Percentiles rank a stretch among this genome's conserved stretches.
Conservation (phyloP, 2,113 vertebrate species). For the Clarias batrachus region DNA sequence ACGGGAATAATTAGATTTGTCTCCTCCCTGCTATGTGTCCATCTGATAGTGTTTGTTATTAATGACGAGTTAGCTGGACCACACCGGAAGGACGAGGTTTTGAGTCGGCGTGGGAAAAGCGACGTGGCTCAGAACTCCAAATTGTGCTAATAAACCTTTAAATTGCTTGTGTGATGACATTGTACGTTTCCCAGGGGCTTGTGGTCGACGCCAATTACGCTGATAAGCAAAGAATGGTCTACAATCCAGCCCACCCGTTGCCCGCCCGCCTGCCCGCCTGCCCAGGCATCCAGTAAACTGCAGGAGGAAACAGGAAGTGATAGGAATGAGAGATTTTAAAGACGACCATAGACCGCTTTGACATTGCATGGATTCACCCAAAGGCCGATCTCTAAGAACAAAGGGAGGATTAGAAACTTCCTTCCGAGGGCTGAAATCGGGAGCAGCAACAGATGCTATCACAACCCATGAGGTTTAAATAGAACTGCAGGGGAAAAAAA, state of each 20-base stretch:
- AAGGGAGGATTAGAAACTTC: constrained; percentile 50
- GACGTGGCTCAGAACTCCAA: constrained; percentile 57
- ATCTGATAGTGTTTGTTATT: constrained; percentile 52
- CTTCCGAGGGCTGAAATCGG: constrained; percentile 40
- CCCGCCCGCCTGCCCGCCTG: constrained; percentile 30
- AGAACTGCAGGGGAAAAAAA: not conserved
- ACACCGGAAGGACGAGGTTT: constrained; percentile 24
- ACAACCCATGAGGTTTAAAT: constrained; percentile 32
- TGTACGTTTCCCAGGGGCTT: constrained; percentile 54
- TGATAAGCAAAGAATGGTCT: constrained; percentile 72
- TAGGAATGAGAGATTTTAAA: constrained; percentile 57
- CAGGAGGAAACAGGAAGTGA: constrained; percentile 70
- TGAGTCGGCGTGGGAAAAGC: constrained; percentile 41
- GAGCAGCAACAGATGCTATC: constrained; percentile 33
- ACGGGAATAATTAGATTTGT: constrained; percentile 40
- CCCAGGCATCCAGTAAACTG: constrained; percentile 63
- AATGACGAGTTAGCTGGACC: constrained; percentile 33
- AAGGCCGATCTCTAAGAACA: constrained; percentile 43
- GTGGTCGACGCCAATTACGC: constrained; percentile 66
- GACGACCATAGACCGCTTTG: constrained; percentile 60
- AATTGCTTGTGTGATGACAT: constrained; percentile 74
- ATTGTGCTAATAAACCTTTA: constrained; percentile 72
- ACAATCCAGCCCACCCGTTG: constrained; percentile 54
- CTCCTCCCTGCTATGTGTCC: constrained; percentile 28
- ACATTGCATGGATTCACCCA: constrained; percentile 45